Conservation (phyloP, 2,888 invertebrate genomes). For the Nematopogon swammerdamellus region DNA sequence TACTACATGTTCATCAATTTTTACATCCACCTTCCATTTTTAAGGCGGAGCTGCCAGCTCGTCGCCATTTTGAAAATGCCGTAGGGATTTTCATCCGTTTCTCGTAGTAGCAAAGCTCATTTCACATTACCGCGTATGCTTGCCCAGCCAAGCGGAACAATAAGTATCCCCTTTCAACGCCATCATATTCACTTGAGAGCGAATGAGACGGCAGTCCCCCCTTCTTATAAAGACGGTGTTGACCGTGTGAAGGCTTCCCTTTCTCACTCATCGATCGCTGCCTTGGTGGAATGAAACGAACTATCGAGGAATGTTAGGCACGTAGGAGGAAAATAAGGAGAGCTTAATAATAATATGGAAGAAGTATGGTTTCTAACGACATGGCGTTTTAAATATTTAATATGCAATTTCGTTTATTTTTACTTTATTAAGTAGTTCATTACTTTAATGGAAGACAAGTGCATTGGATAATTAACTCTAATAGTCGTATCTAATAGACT, state of each 20-base stretch:
- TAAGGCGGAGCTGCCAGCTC: constrained; percentile 54
- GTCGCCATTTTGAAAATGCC: constrained; percentile 20
- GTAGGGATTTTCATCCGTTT: constrained; percentile 17
- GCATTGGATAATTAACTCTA: constrained; percentile 30
- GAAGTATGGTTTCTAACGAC: constrained; percentile 44
- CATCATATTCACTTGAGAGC: constrained; percentile 20
- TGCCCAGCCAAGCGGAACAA: constrained; percentile 23
- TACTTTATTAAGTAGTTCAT: constrained; percentile 27
- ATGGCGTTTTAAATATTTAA: constrained; percentile 51
- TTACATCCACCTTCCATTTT: constrained; percentile 59
- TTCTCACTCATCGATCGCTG: constrained; percentile 18
- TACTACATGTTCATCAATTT: constrained; percentile 57
- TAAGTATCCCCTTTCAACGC: constrained; percentile 35
- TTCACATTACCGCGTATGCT: constrained; percentile 7
- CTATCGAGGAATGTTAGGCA: constrained; percentile 22
- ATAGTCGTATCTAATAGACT: constrained; percentile 23
- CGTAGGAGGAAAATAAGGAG: constrained; percentile 39
- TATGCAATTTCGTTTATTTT: constrained; percentile 49
- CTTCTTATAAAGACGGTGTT: constrained; percentile 16
- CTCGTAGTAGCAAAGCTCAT: background rate
- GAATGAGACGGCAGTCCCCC: constrained; percentile 30
- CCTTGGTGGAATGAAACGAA: constrained; percentile 25
- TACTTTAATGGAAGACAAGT: constrained; percentile 33
- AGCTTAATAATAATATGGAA: constrained; percentile 48
- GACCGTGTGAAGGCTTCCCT: constrained; percentile 18